Evolutionary conservation across 1,140 invertebrate species (phyloP), one percentile per base, ranked within the genome.

Genomic region (Acromyrmex echinatior): DNA sequence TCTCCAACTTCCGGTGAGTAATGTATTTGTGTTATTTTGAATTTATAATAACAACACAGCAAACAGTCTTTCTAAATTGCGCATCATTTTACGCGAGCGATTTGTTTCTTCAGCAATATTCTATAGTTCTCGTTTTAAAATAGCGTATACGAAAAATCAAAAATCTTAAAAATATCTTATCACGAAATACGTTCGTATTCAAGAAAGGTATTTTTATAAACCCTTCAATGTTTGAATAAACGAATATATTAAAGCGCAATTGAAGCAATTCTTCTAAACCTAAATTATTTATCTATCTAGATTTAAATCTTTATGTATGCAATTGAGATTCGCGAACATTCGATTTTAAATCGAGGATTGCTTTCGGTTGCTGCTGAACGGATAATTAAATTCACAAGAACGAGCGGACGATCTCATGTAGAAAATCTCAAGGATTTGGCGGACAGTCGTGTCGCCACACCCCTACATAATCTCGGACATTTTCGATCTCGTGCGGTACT

Each of bases 1-100:
- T 99, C 97, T 99, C 99, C 94, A 99, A 99, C 95, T 99, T 99
- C 96, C 97, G 99, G 99, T 99, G 96, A 98, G 98, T 97, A 56
- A 79, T 76, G 31, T 31, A 12, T 35, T 35, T 35, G 31, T 35
- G 7, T 45, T 45, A 82, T 63, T 21, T 6, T 77, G 3, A 84
- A 90, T 87, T 90, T 82, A 31, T n/a, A 51, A 18, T 66, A 82
- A 16, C 6, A 35, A 21, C 3, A 14, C 1, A 31, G 28, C 25
- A 31, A 28, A 16, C 5, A 31, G 9, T 68, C 28, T 73, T 58
- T 82, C 39, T 18, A 21, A 80, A 66, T 51, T 28, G 1, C 3
- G 18, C 16, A 35, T 68, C 14, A 39, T 65, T 4, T 21, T 70
- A 56, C 53, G 25, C 63, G 31, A 70, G 28, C 25, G 21, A 10